phyloP scores from a whole-genome alignment of 2,797 vertebrate genomes.

The Alca torda region DNA sequence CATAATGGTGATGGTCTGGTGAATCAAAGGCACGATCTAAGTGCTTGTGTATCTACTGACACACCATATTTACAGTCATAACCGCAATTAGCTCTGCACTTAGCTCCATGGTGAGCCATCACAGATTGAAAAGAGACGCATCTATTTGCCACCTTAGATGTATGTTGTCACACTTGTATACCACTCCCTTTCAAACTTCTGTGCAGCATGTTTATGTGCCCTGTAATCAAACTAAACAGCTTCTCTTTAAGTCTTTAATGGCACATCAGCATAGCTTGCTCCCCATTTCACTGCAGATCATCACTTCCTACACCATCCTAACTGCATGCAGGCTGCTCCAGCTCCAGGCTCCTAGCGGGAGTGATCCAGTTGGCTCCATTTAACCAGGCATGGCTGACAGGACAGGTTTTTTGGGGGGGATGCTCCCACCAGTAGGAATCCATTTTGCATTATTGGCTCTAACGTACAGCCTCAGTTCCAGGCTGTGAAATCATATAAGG shows the following conservation, averaged over 20 bases:
- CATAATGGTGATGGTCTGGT: background rate
- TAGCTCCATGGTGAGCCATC: background rate
- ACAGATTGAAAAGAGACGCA: background rate
- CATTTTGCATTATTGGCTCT: background rate
- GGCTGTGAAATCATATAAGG: background rate
- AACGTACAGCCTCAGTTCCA: background rate
- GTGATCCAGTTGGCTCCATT: background rate
- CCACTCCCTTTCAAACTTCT: background rate
- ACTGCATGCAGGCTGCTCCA: rapidly evolving
- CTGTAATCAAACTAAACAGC: background rate
- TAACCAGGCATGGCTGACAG: background rate
- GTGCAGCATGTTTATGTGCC: background rate
- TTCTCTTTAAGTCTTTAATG: background rate
- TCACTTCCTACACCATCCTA: background rate
- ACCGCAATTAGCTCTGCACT: background rate
- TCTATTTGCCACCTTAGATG: background rate
- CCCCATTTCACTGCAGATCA: background rate
- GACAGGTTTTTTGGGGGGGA: background rate
- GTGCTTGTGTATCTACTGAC: background rate
- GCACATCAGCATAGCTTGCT: background rate
- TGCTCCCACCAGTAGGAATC: background rate
- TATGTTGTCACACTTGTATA: background rate
- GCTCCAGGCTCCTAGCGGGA: background rate
- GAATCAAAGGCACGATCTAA: background rate
- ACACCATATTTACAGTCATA: background rate